Evolutionary conservation across 2,797 vertebrate species (phyloP), one percentile per base, ranked within the genome.

Genomic region (Catamblyrhynchus diadema): DNA sequence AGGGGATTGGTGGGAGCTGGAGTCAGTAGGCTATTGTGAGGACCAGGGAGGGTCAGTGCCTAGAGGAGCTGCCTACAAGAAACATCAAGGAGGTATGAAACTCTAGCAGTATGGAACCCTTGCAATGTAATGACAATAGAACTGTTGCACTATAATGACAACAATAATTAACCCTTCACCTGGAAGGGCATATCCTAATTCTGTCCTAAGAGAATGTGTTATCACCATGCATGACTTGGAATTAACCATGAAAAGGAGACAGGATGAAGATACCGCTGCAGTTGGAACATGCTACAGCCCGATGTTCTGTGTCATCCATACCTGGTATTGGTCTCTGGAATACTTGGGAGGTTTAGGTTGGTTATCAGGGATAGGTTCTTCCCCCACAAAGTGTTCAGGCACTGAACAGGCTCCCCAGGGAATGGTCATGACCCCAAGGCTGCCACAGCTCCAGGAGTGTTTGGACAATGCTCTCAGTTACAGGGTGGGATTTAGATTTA

Each of bases 351-450:
- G 33, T 9, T 59, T 17, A 41, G 39, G 11, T 0, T 53, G 22
- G 13, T 0, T 21, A 3, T 12, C 6, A 30, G 22, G 37, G 3
- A 20, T 71, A 32, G 8, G 10, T 8, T 51, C 50, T 59, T 32
- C 12, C 30, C n/a, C 10, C 33, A 27, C 6, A 45, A 11, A 3
- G 24, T 64, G 35, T 0, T 8, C 0, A 0, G 61, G 65, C 44
- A 27, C 37, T 70, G 64, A 0, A 0, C 44, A 56, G 57, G 37
- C 28, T 77, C 28, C 24, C 57, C 44, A 65, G 51, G n/a, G 25
- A 33, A 39, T 20, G 45, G 51, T 1, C 72, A 24, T 0, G 0
- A 4, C 51, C n/a, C 39, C 45, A 16, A 32, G n/a, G 50, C n/a
- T 70, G 86, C 30, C 50, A 64, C 3, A 83, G 72, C 33, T 64